Evolutionary conservation across 2,113 vertebrate genomes (phyloP).

Genomic region (Strigops habroptila): DNA sequence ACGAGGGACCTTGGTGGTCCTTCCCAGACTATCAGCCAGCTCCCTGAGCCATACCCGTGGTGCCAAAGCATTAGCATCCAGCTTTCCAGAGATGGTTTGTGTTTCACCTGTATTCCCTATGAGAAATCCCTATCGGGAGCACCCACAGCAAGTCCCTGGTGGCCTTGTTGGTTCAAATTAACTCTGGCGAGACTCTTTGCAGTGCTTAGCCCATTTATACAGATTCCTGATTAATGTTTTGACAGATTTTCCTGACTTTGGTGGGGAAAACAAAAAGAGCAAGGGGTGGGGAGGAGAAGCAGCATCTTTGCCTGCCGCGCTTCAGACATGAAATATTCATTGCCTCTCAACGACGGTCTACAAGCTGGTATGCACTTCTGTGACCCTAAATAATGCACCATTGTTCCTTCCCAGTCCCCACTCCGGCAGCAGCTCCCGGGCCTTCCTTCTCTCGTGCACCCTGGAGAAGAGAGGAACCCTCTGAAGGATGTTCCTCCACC

Average conservation of each 20-base stretch:
- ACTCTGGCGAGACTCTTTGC: conserved; percentile 58
- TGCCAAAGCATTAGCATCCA: neutral
- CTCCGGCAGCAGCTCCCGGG: neutral
- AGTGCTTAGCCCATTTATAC: conserved; percentile 46
- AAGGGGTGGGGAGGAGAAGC: neutral
- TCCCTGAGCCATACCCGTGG: rapidly evolving
- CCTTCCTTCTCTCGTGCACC: neutral
- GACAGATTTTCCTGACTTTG: conserved; percentile 66
- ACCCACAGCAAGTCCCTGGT: conserved; percentile 50
- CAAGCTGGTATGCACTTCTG: neutral
- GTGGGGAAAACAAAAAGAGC: neutral
- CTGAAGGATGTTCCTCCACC: neutral
- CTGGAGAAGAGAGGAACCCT: neutral
- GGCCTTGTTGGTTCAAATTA: conserved; percentile 54
- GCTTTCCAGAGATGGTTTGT: neutral
- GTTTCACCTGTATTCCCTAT: conserved; percentile 52
- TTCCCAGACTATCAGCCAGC: rapidly evolving
- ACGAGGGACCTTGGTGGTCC: neutral
- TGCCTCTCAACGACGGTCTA: neutral
- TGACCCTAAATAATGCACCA: neutral
- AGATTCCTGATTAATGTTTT: conserved; percentile 67
- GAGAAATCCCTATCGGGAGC: conserved; percentile 59
- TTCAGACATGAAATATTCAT: conserved; percentile 68
- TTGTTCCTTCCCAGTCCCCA: rapidly evolving
- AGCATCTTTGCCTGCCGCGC: neutral